A percentile compares a stretch with the other conserved stretches of the same genome.
These are phyloP conservation scores for Cylloceria caligata DNA, from an alignment of 2,888 invertebrate species.

Conservation along the genomic window DNA sequence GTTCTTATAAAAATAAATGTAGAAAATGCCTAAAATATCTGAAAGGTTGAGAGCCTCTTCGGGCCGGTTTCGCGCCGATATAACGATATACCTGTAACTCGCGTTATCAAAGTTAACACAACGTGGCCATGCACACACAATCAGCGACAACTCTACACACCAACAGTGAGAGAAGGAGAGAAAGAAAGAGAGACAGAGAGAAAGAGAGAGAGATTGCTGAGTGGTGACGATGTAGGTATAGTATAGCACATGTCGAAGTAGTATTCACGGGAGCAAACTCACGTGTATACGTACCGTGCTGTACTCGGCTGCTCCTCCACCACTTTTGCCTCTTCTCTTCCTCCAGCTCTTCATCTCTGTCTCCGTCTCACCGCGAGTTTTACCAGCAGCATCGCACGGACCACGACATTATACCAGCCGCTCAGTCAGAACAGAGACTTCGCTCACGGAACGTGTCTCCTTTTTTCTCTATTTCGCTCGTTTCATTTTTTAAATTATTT, in stretches of 20 bases:
- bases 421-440: slow-evolving; percentile 77
- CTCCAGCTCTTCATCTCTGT: slow-evolving; percentile 58
- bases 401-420: slow-evolving; percentile 71
- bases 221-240: background rate
- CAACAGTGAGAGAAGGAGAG: background rate
- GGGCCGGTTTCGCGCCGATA: slow-evolving; percentile 48
- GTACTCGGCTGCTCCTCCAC: slow-evolving; percentile 59
- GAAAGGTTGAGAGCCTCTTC: slow-evolving; percentile 56
- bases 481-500: background rate
- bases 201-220: background rate
- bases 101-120: slow-evolving; percentile 76
- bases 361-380: slow-evolving; percentile 64
- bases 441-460: slow-evolving; percentile 71
- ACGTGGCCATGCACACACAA: slow-evolving; percentile 65
- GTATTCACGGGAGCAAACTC: slow-evolving; percentile 58
- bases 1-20: slow-evolving; percentile 1
- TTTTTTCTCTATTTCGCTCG: slow-evolving; percentile 45
- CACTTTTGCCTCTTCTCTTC: slow-evolving; percentile 61
- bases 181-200: background rate
- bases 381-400: slow-evolving; percentile 66
- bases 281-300: slow-evolving; percentile 40
- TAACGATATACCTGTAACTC: slow-evolving; percentile 73
- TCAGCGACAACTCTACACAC: slow-evolving; percentile 34
- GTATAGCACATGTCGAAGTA: slow-evolving; percentile 27
- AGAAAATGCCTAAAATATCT: background rate